These are phyloP conservation scores for Bradypodion pumilum DNA, from an alignment of 2,797 vertebrate species.

Conservation along the genomic window DNA sequence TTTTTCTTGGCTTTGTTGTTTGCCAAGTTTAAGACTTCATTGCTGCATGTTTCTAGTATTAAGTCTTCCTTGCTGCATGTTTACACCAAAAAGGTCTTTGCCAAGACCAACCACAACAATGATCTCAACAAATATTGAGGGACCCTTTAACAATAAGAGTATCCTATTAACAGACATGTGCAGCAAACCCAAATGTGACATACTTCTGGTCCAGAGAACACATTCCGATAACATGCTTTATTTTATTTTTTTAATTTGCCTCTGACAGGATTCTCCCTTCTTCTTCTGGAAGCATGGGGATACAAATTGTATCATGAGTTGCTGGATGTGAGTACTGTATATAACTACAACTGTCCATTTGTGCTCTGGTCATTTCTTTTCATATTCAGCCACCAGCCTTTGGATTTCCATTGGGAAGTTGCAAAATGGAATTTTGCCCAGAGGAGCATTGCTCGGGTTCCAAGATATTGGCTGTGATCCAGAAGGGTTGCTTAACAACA, in stretches of 20 bases:
- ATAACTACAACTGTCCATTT: not conserved
- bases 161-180: too few relatives aligned
- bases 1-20: too few relatives aligned
- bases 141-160: too few relatives aligned
- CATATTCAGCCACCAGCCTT: not conserved
- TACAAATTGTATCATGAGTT: not conserved
- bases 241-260: not conserved
- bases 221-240: not conserved
- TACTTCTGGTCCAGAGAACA: too few relatives aligned
- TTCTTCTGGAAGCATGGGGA: not conserved
- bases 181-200: too few relatives aligned
- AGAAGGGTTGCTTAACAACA: not conserved
- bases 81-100: too few relatives aligned
- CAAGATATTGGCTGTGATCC: not conserved
- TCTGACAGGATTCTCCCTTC: not conserved
- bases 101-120: too few relatives aligned
- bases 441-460: not conserved
- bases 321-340: not conserved
- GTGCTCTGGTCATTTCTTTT: not conserved
- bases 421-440: not conserved
- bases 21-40: too few relatives aligned
- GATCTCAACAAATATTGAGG: too few relatives aligned
- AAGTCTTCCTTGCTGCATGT: too few relatives aligned
- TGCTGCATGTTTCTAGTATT: too few relatives aligned
- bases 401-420: not conserved